Percentiles rank a stretch among this genome's conserved stretches.
These are phyloP conservation scores for Amitus sp. DNA, from an alignment of 2,888 invertebrate species.

Conservation along the genomic window DNA sequence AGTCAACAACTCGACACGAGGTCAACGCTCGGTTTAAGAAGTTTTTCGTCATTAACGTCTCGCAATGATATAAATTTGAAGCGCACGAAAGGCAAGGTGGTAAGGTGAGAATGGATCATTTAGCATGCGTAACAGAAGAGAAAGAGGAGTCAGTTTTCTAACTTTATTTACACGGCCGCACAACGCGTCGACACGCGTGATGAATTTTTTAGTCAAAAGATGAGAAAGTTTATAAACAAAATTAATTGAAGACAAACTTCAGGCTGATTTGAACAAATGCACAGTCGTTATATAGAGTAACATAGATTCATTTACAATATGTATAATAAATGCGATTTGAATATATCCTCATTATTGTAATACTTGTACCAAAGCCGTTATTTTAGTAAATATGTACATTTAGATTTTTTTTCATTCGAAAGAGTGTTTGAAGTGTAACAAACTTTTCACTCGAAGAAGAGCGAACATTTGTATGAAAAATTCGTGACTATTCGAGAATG, in stretches of 20 bases:
- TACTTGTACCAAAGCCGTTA: not conserved
- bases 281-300: not conserved
- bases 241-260: not conserved
- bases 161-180: constrained; percentile 58
- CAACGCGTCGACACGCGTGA: constrained; percentile 60
- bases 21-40: constrained; percentile 26
- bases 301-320: not conserved
- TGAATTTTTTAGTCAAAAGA: constrained; percentile 37
- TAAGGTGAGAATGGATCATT: constrained; percentile 35
- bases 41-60: constrained; percentile 30
- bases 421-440: too few relatives aligned
- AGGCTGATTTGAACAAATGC: not conserved
- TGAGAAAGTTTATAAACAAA: constrained; percentile 24
- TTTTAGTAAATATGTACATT: too few relatives aligned
- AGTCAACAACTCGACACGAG: constrained; percentile 29
- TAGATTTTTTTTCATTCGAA: too few relatives aligned
- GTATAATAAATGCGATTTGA: not conserved
- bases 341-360: too few relatives aligned
- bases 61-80: constrained; percentile 22
- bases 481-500: too few relatives aligned
- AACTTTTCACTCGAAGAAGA: too few relatives aligned
- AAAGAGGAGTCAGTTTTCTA: constrained; percentile 26
- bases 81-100: constrained; percentile 27
- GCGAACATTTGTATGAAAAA: too few relatives aligned
- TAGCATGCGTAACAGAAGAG: constrained; percentile 26